Conservation (phyloP, 2,797 vertebrate species). For the Apogon talboti region DNA sequence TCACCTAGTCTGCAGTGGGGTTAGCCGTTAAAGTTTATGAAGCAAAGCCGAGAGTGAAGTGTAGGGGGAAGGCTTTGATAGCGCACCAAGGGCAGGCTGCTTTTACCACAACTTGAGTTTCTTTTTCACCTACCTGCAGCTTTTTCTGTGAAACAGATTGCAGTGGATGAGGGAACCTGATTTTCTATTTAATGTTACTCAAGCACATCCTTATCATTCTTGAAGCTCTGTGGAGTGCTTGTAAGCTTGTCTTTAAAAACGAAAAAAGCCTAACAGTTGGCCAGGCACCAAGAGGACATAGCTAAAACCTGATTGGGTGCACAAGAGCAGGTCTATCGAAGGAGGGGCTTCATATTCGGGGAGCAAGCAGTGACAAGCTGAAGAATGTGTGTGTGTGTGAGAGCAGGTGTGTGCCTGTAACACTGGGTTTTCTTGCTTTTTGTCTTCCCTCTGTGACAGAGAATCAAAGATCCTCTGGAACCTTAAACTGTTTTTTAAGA, state of each 20-base stretch:
- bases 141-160: slow-evolving; percentile 20
- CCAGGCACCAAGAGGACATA: slow-evolving; percentile 18
- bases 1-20: slow-evolving; percentile 69
- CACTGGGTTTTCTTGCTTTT: background rate
- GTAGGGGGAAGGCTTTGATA: slow-evolving; percentile 17
- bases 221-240: background rate
- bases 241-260: slow-evolving; percentile 25
- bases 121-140: slow-evolving; percentile 33
- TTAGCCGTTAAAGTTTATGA: slow-evolving; percentile 78
- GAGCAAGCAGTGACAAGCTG: slow-evolving; percentile 73
- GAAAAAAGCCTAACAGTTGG: slow-evolving; percentile 2
- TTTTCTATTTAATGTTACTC: slow-evolving; percentile 32
- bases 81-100: slow-evolving; percentile 46
- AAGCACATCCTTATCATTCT: slow-evolving; percentile 23
- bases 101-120: slow-evolving; percentile 33
- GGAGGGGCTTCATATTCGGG: slow-evolving; percentile 44
- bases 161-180: slow-evolving; percentile 17
- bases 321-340: slow-evolving; percentile 6
- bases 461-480: slow-evolving; percentile 31
- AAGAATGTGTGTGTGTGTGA: slow-evolving; percentile 61
- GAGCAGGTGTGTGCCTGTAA: slow-evolving; percentile 31
- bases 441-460: slow-evolving; percentile 14
- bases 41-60: slow-evolving; percentile 56
- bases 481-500: slow-evolving; percentile 25
- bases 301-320: slow-evolving; percentile 34